Conservation (phyloP, 2,113 vertebrate genomes). For the human (Homo sapiens) region DNA sequence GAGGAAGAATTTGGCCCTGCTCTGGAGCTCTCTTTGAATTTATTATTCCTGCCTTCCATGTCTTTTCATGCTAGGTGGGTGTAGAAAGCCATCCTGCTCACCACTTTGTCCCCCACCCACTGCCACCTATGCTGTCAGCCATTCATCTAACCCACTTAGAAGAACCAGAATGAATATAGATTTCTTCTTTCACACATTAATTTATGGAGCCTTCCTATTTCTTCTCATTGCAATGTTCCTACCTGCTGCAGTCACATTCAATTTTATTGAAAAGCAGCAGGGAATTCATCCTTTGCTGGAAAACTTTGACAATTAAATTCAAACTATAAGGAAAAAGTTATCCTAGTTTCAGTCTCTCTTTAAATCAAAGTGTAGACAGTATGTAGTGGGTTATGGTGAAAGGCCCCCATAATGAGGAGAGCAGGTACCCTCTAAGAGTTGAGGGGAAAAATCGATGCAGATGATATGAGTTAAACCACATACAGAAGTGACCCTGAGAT, state of each 20-base stretch:
- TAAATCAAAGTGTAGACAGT: background rate
- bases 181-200: slow-evolving; percentile 9
- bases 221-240: background rate
- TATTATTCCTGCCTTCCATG: background rate
- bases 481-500: background rate
- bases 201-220: slow-evolving; percentile 13
- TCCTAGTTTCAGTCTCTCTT: background rate
- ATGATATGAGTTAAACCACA: background rate
- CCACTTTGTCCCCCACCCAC: background rate
- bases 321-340: background rate
- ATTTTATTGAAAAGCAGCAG: slow-evolving; percentile 57
- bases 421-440: background rate
- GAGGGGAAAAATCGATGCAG: background rate
- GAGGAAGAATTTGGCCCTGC: background rate
- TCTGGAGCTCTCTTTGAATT: background rate
- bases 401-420: background rate
- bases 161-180: slow-evolving; percentile 14
- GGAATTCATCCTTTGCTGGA: slow-evolving; percentile 36
- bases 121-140: background rate
- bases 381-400: background rate
- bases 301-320: slow-evolving; percentile 54
- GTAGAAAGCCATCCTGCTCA: background rate
- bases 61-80: background rate
- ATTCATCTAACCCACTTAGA: slow-evolving; percentile 13
- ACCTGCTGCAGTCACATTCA: background rate